Evolutionary conservation across 2,113 vertebrate species (phyloP).

Genomic region (Microtus oregoni): DNA sequence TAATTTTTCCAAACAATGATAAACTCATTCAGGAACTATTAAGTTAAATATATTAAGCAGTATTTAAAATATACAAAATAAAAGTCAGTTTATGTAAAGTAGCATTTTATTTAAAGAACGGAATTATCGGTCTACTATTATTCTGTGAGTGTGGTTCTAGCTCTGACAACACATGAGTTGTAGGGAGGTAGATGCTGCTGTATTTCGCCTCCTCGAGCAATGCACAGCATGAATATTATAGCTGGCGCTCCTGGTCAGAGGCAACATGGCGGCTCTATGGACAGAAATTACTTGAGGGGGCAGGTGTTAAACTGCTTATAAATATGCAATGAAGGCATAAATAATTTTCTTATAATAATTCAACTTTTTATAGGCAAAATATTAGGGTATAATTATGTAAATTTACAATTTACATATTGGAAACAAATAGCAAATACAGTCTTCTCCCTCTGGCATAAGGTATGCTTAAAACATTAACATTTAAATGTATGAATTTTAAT

Average conservation of each 20-base stretch:
- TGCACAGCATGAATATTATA: neutral
- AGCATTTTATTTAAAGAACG: conserved; percentile 37
- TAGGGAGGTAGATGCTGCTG: neutral
- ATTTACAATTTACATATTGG: conserved; percentile 68
- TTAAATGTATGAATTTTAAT: conserved; percentile 77
- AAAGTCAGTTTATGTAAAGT: conserved; percentile 41
- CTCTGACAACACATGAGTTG: neutral
- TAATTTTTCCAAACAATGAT: neutral
- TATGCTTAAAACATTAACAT: conserved; percentile 77
- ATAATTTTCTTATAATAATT: conserved; percentile 63
- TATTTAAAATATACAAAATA: conserved; percentile 22
- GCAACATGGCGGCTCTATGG: neutral
- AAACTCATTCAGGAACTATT: neutral
- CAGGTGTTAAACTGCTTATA: conserved; percentile 25
- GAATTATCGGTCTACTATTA: conserved; percentile 11
- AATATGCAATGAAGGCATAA: conserved; percentile 33
- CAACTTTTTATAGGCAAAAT: conserved; percentile 69
- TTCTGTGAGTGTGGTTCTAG: neutral
- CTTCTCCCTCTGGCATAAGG: conserved; percentile 55
- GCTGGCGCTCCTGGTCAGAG: neutral
- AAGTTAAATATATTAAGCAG: neutral
- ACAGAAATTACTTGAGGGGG: conserved; percentile 49
- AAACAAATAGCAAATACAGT: conserved; percentile 70
- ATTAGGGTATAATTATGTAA: conserved; percentile 70
- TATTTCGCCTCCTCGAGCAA: neutral